Evolutionary conservation across 2,797 vertebrate species (phyloP).

Genomic region (Anguilla obscura): DNA sequence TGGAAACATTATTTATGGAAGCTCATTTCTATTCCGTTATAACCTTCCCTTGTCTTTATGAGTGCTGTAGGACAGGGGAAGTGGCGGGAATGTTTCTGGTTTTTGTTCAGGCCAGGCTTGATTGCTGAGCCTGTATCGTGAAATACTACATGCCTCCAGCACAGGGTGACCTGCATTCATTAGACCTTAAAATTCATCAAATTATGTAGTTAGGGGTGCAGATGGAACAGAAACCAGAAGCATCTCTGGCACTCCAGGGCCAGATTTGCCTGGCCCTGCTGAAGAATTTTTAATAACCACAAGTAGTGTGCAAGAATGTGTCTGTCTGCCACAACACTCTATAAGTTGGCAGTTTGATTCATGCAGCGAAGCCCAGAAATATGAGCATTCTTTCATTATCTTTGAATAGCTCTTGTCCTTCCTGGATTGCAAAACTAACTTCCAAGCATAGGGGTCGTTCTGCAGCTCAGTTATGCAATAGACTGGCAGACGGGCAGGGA

Average conservation of each 20-base stretch:
- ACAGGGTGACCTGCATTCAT: not conserved
- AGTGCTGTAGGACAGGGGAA: not conserved
- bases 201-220: not conserved
- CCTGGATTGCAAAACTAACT: not conserved
- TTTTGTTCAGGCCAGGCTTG: not conserved
- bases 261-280: not conserved
- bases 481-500: not conserved
- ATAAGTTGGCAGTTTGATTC: not conserved
- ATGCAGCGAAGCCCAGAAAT: not conserved
- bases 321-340: not conserved
- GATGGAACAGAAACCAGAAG: not conserved
- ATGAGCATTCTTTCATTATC: not conserved
- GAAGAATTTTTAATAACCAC: not conserved
- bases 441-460: not conserved
- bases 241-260: not conserved
- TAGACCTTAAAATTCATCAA: not conserved
- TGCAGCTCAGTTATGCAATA: not conserved
- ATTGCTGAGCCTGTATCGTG: not conserved
- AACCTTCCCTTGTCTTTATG: not conserved
- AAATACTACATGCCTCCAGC: not conserved
- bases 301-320: not conserved
- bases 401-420: not conserved
- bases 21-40: not conserved
- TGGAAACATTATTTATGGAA: not conserved
- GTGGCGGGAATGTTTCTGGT: not conserved